Base-by-base conservation (phyloP, 1,140 invertebrate species). In the Anoplophora glabripennis region DNA sequence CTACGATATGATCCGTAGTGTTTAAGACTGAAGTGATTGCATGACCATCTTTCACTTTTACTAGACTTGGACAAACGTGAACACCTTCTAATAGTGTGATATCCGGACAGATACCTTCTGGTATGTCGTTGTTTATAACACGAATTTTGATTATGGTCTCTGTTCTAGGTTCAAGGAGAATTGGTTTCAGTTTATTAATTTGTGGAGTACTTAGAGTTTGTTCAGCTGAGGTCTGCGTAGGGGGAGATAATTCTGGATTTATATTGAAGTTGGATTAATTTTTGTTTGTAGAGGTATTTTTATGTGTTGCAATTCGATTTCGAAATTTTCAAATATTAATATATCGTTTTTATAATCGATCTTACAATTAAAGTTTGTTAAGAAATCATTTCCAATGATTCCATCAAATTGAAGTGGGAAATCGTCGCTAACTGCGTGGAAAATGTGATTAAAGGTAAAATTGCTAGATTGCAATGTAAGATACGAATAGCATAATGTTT, bases 401-500 rank as follows among this genome's bases (percentile, higher is more conserved):
- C 21, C 21, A 28, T 28, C 21, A 28, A 28, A 28, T 28, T 28
- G 21, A 28, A 28, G 21, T 54, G 37, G 47, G 18, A 49, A 49
- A 18, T 49, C 36, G 36, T 49, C 21, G 7, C 28, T 28, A 28
- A 49, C 47, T 49, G 15, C 8, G 36, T 49, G 47, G 15, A 49
- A 49, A 11, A 49, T 33, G 11, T 49, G 47, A 28, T 18, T 49
- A 11, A 46, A 12, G 11, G 17, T 46, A 11, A 21, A 11, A 12
- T 15, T 28, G 15, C 4, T 21, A 28, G 11, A n/a, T 35, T 49
- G 11, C n/a, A 49, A 35, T n/a, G 12, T 9, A n/a, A 21, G n/a
- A 49, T 28, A 49, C 33, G 10, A 18, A 49, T 49, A 49, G 7
- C 47, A 15, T n/a, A 49, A 11, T 21, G 47, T 49, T 49, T 49